Conservation (phyloP, 2,888 invertebrate genomes). For the Acleris holmiana region DNA sequence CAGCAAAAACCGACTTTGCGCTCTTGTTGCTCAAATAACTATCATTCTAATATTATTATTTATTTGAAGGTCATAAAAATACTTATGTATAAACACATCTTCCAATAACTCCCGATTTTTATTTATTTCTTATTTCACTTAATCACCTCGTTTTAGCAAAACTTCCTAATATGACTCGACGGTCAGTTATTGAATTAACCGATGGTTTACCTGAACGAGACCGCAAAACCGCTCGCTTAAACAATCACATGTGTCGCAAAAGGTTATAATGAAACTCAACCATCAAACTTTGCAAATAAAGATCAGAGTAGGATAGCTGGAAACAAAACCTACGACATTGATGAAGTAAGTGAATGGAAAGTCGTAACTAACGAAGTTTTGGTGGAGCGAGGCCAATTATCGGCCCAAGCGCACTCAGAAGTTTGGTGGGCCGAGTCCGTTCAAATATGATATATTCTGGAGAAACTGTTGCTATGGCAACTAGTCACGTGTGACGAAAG, state of each 20-base stretch:
- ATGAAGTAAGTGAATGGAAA: not conserved
- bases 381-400: conserved; percentile 2
- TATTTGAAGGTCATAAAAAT: too few relatives aligned
- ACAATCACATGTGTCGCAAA: too few relatives aligned
- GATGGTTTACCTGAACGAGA: not conserved
- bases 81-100: not conserved
- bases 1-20: too few relatives aligned
- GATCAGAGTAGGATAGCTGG: too few relatives aligned
- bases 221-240: not conserved
- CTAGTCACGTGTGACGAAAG: too few relatives aligned
- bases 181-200: conserved; percentile 13
- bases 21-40: too few relatives aligned
- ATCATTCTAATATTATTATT: too few relatives aligned
- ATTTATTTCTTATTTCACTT: not conserved
- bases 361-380: conserved; percentile 26
- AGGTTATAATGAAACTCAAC: too few relatives aligned
- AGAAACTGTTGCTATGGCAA: too few relatives aligned
- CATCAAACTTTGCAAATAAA: too few relatives aligned
- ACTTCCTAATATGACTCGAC: conserved; percentile 8
- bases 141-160: not conserved
- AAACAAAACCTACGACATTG: too few relatives aligned
- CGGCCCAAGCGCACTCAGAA: not conserved
- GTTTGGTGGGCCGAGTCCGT: not conserved
- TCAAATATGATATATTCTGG: not conserved
- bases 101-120: not conserved